A percentile compares a stretch with the other conserved stretches of the same genome.
These are phyloP conservation scores for Pasiphila rectangulata DNA, from an alignment of 2,888 invertebrate species.

Conservation along the genomic window DNA sequence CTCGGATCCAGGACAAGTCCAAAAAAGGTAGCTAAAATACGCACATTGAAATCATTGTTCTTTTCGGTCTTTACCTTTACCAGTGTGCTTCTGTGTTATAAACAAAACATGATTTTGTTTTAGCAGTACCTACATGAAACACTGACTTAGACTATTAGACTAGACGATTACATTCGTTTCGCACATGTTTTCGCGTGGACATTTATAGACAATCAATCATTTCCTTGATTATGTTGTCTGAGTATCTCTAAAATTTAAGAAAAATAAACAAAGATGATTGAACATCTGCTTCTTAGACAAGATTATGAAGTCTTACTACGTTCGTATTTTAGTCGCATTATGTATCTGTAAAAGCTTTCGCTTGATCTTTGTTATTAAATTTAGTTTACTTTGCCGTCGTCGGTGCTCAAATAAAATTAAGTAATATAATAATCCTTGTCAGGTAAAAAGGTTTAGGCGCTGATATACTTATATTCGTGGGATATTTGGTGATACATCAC, in stretches of 20 bases:
- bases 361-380: neutral
- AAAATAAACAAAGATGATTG: slow-evolving; percentile 12
- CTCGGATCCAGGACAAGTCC: slow-evolving; percentile 8
- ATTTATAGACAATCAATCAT: slow-evolving; percentile 14
- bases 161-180: neutral
- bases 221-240: slow-evolving; percentile 6
- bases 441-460: slow-evolving; percentile 1
- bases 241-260: neutral
- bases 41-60: slow-evolving; percentile 4
- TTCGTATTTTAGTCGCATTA: neutral
- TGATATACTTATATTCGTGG: neutral
- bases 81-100: neutral
- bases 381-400: neutral
- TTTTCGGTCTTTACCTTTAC: too few relatives aligned
- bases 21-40: slow-evolving; percentile 5
- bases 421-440: too few relatives aligned
- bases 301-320: neutral
- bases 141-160: too few relatives aligned
- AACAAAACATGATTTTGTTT: neutral
- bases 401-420: neutral
- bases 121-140: neutral
- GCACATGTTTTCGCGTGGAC: slow-evolving; percentile 4
- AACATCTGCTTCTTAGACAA: neutral
- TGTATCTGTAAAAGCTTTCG: slow-evolving; percentile 2
- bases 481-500: neutral